phyloP scores from a whole-genome alignment of 2,888 invertebrate species.

The Panzeria rudis region DNA sequence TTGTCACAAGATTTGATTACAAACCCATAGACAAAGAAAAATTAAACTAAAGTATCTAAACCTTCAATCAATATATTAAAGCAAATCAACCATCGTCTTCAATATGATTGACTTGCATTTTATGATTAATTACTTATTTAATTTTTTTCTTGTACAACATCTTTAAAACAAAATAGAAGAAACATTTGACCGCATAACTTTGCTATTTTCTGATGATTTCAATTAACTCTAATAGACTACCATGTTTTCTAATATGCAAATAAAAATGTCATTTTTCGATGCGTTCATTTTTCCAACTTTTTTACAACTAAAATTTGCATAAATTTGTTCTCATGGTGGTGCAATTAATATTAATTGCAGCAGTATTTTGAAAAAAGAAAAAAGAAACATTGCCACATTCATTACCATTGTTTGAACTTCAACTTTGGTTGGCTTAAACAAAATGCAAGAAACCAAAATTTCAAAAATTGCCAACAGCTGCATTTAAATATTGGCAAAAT shows the following conservation, averaged over 20 bases:
- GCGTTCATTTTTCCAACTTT: constrained; percentile 1
- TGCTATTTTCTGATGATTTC: neutral
- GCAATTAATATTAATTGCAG: constrained; percentile 59
- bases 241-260: constrained; percentile 17
- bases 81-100: too few species aligned
- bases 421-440: constrained; percentile 41
- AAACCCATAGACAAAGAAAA: too few species aligned
- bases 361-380: constrained; percentile 11
- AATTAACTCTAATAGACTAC: constrained; percentile 23
- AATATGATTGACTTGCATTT: neutral
- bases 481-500: constrained; percentile 49
- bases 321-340: constrained; percentile 58
- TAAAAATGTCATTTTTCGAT: constrained; percentile 32
- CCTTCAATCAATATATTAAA: too few species aligned
- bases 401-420: constrained; percentile 67
- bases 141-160: neutral
- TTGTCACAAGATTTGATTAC: too few species aligned
- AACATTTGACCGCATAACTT: constrained; percentile 10
- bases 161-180: neutral
- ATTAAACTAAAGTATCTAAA: too few species aligned
- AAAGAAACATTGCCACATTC: constrained; percentile 35
- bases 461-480: constrained; percentile 63
- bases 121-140: neutral
- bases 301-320: constrained; percentile 50
- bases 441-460: constrained; percentile 27